Evolutionary conservation across 2,113 vertebrate genomes (phyloP), one percentile per base, ranked within the genome.

Genomic region (Physeter macrocephalus): DNA sequence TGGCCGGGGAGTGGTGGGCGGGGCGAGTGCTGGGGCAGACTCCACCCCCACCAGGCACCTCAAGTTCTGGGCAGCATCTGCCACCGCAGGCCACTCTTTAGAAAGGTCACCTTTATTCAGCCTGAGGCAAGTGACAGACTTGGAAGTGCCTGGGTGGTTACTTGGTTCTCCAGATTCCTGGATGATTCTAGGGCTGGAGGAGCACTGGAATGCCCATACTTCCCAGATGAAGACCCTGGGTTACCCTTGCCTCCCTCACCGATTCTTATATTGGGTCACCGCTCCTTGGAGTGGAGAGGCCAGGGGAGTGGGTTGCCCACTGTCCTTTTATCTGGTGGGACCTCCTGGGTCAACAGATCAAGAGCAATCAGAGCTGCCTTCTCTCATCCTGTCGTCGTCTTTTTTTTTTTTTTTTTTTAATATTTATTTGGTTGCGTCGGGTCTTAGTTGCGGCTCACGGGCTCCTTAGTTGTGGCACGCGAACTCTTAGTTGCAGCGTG

Each of bases 61-160:
- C 17, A 10, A 12, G 31, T 34, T 17, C 46, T 18, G 4, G n/a
- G 41, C 21, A 3, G 5, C 0, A 10, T 36, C 23, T n/a, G 25
- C 43, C 1, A 18, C 41, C 20, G 9, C n/a, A 25, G 29, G 57
- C 27, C 23, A 3, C 64, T 39, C 43, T 25, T 66, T 29, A 52
- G 71, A 80, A 62, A 49, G 57, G 34, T 54, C 4, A 74, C 49
- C 36, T 88, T 54, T 39, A 39, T 46, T 81, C n/a, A 36, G 72
- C 18, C 52, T 54, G 31, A 67, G 15, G 21, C 49, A 34, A 23
- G 11, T n/a, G 23, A 11, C 18, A 18, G 36, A 71, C 20, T 5
- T 29, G 31, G 82, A 41, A 23, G 13, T 9, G 18, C 13, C 0
- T 15, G 66, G n/a, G 6, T 69, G 4, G 18, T 66, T 15, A 34